These are phyloP conservation scores for Cyclopterus lumpus DNA, from an alignment of 2,797 vertebrate species.

Conservation along the genomic window DNA sequence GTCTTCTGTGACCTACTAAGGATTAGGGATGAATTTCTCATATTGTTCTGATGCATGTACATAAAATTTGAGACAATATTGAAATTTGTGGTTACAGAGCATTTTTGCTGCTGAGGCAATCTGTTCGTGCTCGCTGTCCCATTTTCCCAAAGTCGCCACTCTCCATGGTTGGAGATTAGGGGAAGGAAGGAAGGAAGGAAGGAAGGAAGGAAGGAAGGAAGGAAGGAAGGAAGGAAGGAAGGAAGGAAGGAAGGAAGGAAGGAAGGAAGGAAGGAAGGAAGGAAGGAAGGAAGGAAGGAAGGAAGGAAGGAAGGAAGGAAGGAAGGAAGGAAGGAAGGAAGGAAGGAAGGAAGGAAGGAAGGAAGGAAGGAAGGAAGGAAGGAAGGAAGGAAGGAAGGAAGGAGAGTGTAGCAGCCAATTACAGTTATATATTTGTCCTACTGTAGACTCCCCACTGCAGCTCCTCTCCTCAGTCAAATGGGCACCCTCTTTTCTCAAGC, in stretches of 20 bases:
- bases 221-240: conserved; percentile 9
- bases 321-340: conserved; percentile 5
- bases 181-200: conserved; percentile 26
- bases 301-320: too few relatives aligned
- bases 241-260: conserved; percentile 19
- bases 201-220: too few relatives aligned
- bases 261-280: too few relatives aligned
- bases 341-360: conserved; percentile 26
- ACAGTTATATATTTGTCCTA: conserved; percentile 79
- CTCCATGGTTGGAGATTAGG: conserved; percentile 68
- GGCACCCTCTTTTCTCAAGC: conserved; percentile 51
- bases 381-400: conserved; percentile 9
- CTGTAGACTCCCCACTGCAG: conserved; percentile 62
- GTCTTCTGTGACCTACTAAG: conserved; percentile 75
- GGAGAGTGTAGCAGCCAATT: conserved; percentile 76
- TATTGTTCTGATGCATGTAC: conserved; percentile 67
- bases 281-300: conserved; percentile 25
- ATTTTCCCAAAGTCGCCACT: conserved; percentile 52
- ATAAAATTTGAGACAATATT: conserved; percentile 56
- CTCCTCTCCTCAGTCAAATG: conserved; percentile 62
- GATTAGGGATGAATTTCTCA: conserved; percentile 71
- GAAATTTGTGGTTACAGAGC: conserved; percentile 38
- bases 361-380: too few relatives aligned
- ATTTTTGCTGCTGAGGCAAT: conserved; percentile 51
- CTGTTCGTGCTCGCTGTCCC: conserved; percentile 38